Evolutionary conservation across 2,888 invertebrate species (phyloP), one percentile per base, ranked within the genome.

Genomic region (Cenopis cana): DNA sequence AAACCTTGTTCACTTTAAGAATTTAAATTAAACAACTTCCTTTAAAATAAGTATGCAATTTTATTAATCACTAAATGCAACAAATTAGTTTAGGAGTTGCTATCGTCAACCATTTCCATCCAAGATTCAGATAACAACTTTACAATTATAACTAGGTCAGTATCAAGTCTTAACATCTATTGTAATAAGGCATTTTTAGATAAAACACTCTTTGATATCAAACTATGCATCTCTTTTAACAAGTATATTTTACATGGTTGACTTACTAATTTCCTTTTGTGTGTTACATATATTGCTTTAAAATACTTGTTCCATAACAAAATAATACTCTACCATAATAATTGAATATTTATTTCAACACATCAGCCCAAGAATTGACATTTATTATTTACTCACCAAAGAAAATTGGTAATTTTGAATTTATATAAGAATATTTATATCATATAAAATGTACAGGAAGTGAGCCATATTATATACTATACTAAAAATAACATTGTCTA

Each of bases 61-160:
- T 92, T 90, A 91, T 91, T 92, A 88, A 84, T 91, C 89, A 89
- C 93, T 93, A 93, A 93, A 93, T 93, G 93, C 93, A 93, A 93
- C 93, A 92, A 90, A 92, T 91, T 89, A 92, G 86, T 88, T 89
- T 87, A 88, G 81, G 81, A 87, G 90, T 90, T 89, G 90, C 82
- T 86, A 87, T 84, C 81, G 86, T 88, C 87, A 86, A 87, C 83
- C 84, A 84, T 78, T 81, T 82, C 79, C 73, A 75, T 82, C 82
- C 82, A 85, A 86, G 85, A 85, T 83, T 85, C 86, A 88, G 79
- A 83, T 84, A 89, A 89, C 90, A 90, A 89, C 88, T 81, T 85
- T 81, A 83, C 77, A 82, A 83, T 82, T 90, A 92, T 83, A 87
- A 84, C 89, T 91, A 90, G 86, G 87, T 93, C 91, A 91, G 91